Base-by-base conservation (phyloP, 2,888 invertebrate genomes). In the Eurytoma californica region DNA sequence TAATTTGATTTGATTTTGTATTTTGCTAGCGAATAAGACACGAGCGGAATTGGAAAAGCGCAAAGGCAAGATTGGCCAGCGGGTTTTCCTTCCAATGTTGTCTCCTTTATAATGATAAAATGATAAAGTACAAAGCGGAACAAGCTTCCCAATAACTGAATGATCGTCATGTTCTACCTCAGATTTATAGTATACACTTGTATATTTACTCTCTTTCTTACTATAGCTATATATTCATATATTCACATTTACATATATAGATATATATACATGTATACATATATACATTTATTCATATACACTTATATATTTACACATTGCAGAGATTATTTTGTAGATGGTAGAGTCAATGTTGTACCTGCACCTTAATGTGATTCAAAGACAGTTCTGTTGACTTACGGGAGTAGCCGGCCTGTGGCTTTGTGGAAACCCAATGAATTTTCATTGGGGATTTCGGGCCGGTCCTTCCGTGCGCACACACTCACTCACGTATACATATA, bases 341-440 rank as follows among this genome's bases (percentile, higher is more conserved):
- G 61, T 80, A 80, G 47, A 77, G 20, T 76, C 53, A 74, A 70
- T 74, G 80, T 80, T 70, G 80, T 77, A 80, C 77, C 80, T 80
- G 80, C 77, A 80, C 80, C 53, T 49, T 76, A 61, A 77, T 78
- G 78, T 78, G 78, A 78, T 78, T 78, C 57, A 78, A 72, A 7
- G 63, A 77, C 57, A 18, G 30, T 68, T 57, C 78, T 49, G 63
- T 63, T 67, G 39, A 60, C 20, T 66, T 65, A n/a, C 28, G 69
- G 57, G 66, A 66, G 53, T 30, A 53, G n/a, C 30, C 72, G 30
- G 39, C 39, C 39, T 39, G 39, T 9, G 39, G 39, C 39, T 39
- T 63, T 63, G 69, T 39, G 39, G 28, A 53, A 18, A 30, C 28
- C 30, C 30, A 53, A 55, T 53, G 72, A 53, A 30, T 65, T 72